Conservation (phyloP, 2,113 vertebrate species). For the Centropristis striata region DNA sequence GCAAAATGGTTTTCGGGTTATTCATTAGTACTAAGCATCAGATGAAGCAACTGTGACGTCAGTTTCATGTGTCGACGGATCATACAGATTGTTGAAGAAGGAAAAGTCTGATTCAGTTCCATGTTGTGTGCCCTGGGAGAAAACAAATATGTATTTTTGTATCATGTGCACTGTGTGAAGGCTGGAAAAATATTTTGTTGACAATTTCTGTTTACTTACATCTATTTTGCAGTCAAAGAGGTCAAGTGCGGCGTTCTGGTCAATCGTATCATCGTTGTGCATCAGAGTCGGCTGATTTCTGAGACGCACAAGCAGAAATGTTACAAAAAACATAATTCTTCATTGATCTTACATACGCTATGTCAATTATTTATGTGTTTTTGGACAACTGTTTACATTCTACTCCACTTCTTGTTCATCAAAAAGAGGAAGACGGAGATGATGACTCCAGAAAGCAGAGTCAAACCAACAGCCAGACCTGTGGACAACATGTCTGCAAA, state of each 20-base stretch:
- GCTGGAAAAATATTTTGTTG: neutral
- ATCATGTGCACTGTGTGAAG: neutral
- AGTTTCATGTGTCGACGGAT: neutral
- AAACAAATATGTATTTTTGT: constrained; percentile 7
- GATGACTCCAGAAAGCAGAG: constrained; percentile 62
- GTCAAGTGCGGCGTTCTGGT: constrained; percentile 37
- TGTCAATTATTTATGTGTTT: neutral
- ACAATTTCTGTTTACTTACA: constrained; percentile 57
- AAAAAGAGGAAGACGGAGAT: constrained; percentile 51
- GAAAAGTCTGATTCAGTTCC: constrained; percentile 38
- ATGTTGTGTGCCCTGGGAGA: constrained; percentile 57
- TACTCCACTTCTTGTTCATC: constrained; percentile 36
- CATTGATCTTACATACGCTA: neutral
- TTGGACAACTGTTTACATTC: constrained; percentile 53
- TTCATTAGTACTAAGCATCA: constrained; percentile 45
- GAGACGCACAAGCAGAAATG: constrained; percentile 21
- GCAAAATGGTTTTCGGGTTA: neutral
- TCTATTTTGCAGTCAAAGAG: constrained; percentile 37
- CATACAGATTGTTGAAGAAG: constrained; percentile 64
- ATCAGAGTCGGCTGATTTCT: constrained; percentile 11
- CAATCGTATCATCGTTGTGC: constrained; percentile 12
- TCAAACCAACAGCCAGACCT: constrained; percentile 72
- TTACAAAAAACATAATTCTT: neutral
- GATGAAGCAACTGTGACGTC: neutral
- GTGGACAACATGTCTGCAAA: constrained; percentile 49